Evolutionary conservation across 2,888 invertebrate species (phyloP), one percentile per base, ranked within the genome.

Genomic region (Incurvaria masculella): DNA sequence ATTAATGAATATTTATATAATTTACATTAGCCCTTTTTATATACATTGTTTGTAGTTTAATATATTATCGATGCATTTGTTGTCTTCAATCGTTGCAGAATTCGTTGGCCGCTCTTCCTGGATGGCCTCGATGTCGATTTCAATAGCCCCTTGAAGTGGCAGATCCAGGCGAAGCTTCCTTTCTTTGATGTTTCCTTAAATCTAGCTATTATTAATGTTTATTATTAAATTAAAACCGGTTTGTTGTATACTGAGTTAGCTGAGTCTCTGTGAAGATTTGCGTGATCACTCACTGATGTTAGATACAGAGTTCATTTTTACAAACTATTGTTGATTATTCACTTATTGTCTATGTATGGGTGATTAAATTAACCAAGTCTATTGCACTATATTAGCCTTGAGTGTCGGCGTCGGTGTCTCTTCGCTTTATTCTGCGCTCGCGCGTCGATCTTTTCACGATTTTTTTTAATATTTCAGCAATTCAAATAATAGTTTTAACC

Each of bases 281-380:
- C 76, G 76, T 78, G 76, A 78, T 76, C 76, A 78, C 78, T 69
- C 76, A 75, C 71, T 76, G 72, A 64, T 72, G 69, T 67, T 65
- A 63, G 64, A 67, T 69, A 58, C 66, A 68, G 64, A 52, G 54
- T 60, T 69, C 74, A 75, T 76, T 78, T 76, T 76, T 78, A 78
- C 66, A 62, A 68, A 68, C 76, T 76, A 76, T 71, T 65, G 44
- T 38, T 63, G 70, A 74, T 72, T 74, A 78, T 72, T 68, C 65
- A 33, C 33, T 33, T 33, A 33, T 14, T 33, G 8, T 33, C 33
- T 33, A 33, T 14, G 3, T 33, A 23, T 6, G n/a, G 33, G 14
- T 33, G 33, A 64, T 60, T 68, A 72, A 69, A 66, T 68, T 65
- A 72, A 68, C 69, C 67, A 62, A 57, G 68, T 74, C 74, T 78